Conservation (phyloP, 2,797 vertebrate species). For the Enoplosus armatus region DNA sequence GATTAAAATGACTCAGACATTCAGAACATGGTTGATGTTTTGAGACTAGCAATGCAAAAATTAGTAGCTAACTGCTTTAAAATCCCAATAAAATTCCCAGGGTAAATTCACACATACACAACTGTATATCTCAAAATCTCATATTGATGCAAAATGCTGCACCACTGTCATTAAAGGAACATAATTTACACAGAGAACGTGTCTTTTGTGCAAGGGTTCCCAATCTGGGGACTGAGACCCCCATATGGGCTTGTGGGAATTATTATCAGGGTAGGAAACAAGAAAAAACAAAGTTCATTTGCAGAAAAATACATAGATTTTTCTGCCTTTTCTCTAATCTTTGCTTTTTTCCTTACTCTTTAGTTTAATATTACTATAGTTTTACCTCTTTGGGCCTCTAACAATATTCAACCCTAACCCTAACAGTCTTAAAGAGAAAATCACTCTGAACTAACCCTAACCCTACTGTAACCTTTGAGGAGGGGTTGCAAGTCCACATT, state of each 20-base stretch:
- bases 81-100: background rate
- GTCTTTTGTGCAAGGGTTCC: background rate
- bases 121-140: background rate
- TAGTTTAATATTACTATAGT: background rate
- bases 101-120: background rate
- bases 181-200: background rate
- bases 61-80: background rate
- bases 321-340: background rate
- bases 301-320: accelerated
- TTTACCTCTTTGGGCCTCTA: background rate
- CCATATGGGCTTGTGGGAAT: background rate
- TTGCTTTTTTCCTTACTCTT: background rate
- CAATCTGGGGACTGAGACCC: background rate
- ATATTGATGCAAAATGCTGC: background rate
- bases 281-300: background rate
- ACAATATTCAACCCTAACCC: conserved; percentile 15
- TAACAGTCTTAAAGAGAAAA: conserved; percentile 16
- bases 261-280: background rate
- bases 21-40: background rate
- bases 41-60: background rate
- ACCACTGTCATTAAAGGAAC: background rate
- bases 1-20: background rate
- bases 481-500: background rate
- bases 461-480: background rate
- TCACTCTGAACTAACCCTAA: background rate